Conservation (phyloP, 2,113 vertebrate species). For the Tiliqua scincoides region DNA sequence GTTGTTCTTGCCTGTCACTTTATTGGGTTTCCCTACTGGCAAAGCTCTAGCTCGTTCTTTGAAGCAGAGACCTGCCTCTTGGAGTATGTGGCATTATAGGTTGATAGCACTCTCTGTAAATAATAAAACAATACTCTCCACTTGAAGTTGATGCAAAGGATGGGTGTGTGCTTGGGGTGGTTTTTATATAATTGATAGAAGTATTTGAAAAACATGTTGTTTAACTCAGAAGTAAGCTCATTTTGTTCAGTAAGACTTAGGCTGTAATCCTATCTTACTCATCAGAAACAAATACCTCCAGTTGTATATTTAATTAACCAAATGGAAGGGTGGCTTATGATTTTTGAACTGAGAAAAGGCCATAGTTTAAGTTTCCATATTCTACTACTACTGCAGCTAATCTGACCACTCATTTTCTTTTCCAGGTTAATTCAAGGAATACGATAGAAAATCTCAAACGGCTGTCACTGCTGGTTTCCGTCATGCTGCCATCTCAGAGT, state of each 20-base stretch:
- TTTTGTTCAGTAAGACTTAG: too few species aligned
- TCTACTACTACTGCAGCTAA: neutral
- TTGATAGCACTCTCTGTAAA: neutral
- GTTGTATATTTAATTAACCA: neutral
- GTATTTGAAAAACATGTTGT: too few species aligned
- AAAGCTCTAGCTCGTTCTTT: neutral
- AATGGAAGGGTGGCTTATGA: neutral
- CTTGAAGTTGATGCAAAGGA: neutral
- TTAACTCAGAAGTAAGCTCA: too few species aligned
- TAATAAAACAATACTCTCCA: neutral
- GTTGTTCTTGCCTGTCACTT: neutral
- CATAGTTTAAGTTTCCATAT: neutral
- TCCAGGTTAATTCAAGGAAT: slow-evolving; percentile 77
- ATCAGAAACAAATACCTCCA: too few species aligned
- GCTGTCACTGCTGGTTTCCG: slow-evolving; percentile 39
- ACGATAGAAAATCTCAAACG: slow-evolving; percentile 63
- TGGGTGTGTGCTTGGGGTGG: neutral
- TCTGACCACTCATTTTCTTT: slow-evolving; percentile 1
- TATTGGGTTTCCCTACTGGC: neutral
- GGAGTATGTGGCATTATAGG: neutral
- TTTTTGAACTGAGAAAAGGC: neutral
- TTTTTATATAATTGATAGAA: neutral
- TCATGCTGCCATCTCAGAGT: slow-evolving; percentile 48
- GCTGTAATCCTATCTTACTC: too few species aligned
- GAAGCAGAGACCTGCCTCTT: neutral